Percentiles rank a stretch among this genome's conserved stretches.
Evolutionary conservation across 2,113 vertebrate species (phyloP).

Genomic region (Nannobrachium achirus): DNA sequence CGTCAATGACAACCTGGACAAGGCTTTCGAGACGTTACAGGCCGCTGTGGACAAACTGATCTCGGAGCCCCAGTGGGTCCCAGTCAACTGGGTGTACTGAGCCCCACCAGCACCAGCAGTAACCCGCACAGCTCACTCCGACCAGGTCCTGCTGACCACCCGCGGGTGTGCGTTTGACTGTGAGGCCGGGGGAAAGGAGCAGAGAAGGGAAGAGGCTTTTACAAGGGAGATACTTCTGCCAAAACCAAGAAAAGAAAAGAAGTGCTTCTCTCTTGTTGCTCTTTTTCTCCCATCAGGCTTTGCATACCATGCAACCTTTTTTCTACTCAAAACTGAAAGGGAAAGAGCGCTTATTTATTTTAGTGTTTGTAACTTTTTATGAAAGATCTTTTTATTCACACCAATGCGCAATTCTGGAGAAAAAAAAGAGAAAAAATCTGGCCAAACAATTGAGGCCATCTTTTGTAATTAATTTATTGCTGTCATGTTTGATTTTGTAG

Average conservation of each 20-base stretch:
- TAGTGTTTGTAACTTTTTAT: constrained; percentile 98
- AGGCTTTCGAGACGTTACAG: constrained; percentile 93
- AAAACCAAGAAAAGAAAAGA: constrained; percentile 15
- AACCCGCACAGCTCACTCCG: not conserved
- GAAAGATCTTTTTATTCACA: constrained; percentile 92
- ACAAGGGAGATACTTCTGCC: constrained; percentile 28
- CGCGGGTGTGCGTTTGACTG: constrained; percentile 32
- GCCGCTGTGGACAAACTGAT: constrained; percentile 88
- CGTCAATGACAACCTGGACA: constrained; percentile 94
- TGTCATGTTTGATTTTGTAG: constrained; percentile 40
- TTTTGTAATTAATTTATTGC: constrained; percentile 72
- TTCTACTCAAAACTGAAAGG: constrained; percentile 89
- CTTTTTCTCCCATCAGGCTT: constrained; percentile 39
- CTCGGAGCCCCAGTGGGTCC: constrained; percentile 94
- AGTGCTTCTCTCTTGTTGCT: not conserved
- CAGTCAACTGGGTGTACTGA: constrained; percentile 98
- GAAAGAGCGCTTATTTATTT: constrained; percentile 96
- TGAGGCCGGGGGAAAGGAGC: constrained; percentile 38
- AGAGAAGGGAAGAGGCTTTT: constrained; percentile 23
- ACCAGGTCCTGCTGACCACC: constrained; percentile 28
- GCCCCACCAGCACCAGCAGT: too few relatives aligned
- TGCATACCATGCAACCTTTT: constrained; percentile 86
- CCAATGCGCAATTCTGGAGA: constrained; percentile 74
- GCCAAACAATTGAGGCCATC: constrained; percentile 40
- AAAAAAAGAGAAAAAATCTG: constrained; percentile 46